Conservation (phyloP, 2,888 invertebrate species). For the Lasioglossum morio region DNA sequence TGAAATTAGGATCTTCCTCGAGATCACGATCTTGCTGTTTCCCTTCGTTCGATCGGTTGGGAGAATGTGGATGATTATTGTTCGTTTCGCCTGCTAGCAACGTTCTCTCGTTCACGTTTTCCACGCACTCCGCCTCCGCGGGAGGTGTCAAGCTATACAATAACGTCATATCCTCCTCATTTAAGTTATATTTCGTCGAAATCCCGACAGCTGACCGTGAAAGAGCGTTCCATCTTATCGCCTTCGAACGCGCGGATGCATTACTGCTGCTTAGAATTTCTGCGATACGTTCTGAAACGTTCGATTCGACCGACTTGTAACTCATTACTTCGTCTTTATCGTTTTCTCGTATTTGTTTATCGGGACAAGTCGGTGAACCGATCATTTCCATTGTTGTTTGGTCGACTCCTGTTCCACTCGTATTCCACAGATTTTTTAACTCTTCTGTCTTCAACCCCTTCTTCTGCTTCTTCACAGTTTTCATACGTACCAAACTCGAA, state of each 20-base stretch:
- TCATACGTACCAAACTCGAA: background rate
- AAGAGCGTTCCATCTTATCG: constrained; percentile 58
- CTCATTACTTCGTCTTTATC: background rate
- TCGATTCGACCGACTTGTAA: background rate
- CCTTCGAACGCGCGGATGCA: constrained; percentile 70
- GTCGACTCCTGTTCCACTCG: background rate
- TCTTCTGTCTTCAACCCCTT: background rate
- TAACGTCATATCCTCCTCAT: constrained; percentile 74
- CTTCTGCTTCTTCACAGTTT: background rate
- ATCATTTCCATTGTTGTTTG: background rate
- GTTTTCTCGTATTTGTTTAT: background rate
- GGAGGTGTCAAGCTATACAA: constrained; percentile 80
- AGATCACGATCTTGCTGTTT: background rate
- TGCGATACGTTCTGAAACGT: constrained; percentile 4
- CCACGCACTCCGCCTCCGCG: constrained; percentile 37
- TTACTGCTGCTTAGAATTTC: constrained; percentile 75
- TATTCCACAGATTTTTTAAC: background rate
- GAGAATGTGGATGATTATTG: background rate
- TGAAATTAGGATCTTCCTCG: constrained; percentile 29
- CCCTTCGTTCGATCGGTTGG: background rate
- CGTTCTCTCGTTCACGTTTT: constrained; percentile 26
- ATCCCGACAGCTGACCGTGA: constrained; percentile 63
- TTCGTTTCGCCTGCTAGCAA: background rate
- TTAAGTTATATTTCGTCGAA: constrained; percentile 77
- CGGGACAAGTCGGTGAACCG: background rate